phyloP scores from a whole-genome alignment of 1,140 invertebrate genomes.

The Trachelipus rathkii region DNA sequence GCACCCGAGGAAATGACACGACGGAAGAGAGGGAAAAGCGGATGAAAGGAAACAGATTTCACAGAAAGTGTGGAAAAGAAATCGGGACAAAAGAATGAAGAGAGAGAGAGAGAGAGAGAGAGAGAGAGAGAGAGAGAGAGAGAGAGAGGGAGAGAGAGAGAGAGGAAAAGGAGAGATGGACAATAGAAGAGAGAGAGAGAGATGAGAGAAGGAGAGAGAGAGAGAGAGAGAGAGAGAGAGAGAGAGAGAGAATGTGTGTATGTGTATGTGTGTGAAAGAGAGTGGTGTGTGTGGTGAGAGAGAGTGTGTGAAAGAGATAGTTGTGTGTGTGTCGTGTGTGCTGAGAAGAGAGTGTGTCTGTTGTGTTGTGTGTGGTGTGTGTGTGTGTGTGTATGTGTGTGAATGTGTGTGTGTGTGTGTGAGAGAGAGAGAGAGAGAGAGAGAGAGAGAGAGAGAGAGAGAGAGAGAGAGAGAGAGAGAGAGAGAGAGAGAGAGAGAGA shows the following conservation, averaged over 20 bases:
- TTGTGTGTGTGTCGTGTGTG: not conserved
- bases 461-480: not conserved
- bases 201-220: not conserved
- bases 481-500: too few relatives aligned
- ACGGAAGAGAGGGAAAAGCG: not conserved
- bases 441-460: not conserved
- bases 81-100: not conserved
- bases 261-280: not conserved
- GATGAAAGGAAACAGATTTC: not conserved
- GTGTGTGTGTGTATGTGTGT: too few relatives aligned
- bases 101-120: not conserved
- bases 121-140: not conserved
- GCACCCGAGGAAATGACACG: not conserved
- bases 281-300: not conserved
- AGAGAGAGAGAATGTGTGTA: too few relatives aligned
- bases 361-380: not conserved
- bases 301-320: not conserved
- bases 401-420: too few relatives aligned
- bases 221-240: not conserved
- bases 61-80: not conserved
- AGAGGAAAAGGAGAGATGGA: not conserved
- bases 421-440: conserved; percentile 8
- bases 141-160: not conserved
- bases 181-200: not conserved
- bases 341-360: not conserved